Evolutionary conservation across 2,797 vertebrate species (phyloP), one percentile per base, ranked within the genome.

Genomic region (Tamandua tetradactyla): DNA sequence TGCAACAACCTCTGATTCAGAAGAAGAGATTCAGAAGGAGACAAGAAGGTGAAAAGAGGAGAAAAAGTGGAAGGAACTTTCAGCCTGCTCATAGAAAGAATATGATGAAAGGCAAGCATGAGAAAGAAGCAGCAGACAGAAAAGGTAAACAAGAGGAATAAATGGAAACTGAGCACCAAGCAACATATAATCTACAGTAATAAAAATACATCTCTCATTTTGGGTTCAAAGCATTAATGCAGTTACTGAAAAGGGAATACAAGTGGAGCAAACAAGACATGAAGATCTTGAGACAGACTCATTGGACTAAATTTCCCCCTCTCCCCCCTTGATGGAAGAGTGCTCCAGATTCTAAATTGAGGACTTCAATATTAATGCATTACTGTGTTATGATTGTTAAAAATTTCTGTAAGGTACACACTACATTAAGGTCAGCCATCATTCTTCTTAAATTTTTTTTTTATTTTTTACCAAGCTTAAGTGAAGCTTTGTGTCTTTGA

Each of bases 21-120:
- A 99, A 83, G 99, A 99, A 59, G 99, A 99, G 95, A n/a, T n/a
- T n/a, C n/a, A n/a, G 99, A 97, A 96, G 98, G 98, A 74, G 98
- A 98, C 98, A 98, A 94, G 98, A 98, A 94, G 98, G 98, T 57
- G 98, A 98, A 93, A 98, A 49, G 49, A 49, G 11, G 44, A 47
- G 44, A 47, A 47, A 47, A 47, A 11, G 44, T 47, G 44, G 44
- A 47, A 47, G 44, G 47, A 47, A 47, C 44, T 47, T 47, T 47
- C 44, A 47, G 44, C 7, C 44, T 47, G 44, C 44, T 47, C 44
- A 47, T 47, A 47, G 44, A 47, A 47, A 11, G 44, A 47, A 47
- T 47, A 47, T 47, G 44, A 47, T 47, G 11, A 47, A 47, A 47
- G 11, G 44, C 44, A 44, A 47, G 11, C 44, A 47, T 47, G 44